Evolutionary conservation across 1,140 invertebrate species (phyloP), one percentile per base, ranked within the genome.

Genomic region (Drosophila setifemur): DNA sequence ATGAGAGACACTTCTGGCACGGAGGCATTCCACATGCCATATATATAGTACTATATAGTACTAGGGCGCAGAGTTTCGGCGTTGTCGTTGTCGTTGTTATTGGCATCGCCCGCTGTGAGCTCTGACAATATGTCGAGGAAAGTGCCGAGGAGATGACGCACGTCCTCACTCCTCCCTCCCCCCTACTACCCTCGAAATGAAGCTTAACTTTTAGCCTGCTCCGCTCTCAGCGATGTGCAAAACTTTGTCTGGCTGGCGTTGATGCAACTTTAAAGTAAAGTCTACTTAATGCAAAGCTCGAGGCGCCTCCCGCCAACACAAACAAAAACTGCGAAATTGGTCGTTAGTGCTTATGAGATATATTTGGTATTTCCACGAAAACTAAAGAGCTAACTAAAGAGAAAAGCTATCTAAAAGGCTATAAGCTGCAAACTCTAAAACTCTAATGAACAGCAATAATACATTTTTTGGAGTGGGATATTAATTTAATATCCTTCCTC

Each of bases 261-360:
- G 76, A 79, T 77, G 73, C 60, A 42, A 73, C 78, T 82, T 83
- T 68, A 82, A 77, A 77, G 75, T 44, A 76, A 82, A 63, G 69
- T 73, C 60, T 70, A 70, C 53, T 60, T 82, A 82, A 76, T 81
- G 76, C 76, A 81, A 82, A 70, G 66, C 66, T 70, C 66, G 39
- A 63, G 58, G 73, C 25, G 58, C 60, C 25, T 42, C 31, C 69
- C 28, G 37, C 35, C 35, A 73, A 58, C 48, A 64, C 40, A 72
- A 55, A 44, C 58, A 61, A 18, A 66, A 53, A 40, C 50, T 47
- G 52, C 42, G 50, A 55, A 68, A 66, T 66, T 66, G 61, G 25
- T 69, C 52, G 64, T 69, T 57, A 40, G 50, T 69, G 42, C 66
- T 69, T 69, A 69, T 28, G 50, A 55, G 66, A 53, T 68, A 47